Conservation (phyloP, 2,888 invertebrate genomes). For the Campopleginae sp. region DNA sequence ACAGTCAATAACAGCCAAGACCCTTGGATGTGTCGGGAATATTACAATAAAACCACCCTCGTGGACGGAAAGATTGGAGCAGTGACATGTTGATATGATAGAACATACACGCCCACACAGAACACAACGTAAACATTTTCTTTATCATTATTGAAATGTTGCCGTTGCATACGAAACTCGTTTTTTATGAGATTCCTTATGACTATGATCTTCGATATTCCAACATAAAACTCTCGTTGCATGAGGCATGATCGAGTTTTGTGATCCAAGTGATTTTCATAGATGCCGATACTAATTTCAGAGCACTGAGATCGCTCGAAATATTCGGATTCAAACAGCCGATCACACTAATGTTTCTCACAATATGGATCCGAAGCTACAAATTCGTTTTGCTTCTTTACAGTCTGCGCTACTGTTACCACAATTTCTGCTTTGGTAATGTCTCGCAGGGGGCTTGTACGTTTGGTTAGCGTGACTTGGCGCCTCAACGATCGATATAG, state of each 20-base stretch:
- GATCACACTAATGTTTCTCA: constrained; percentile 36
- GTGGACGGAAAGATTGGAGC: constrained; percentile 26
- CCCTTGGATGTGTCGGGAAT: background rate
- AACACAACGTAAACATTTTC: constrained; percentile 5
- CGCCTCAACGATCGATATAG: constrained; percentile 68
- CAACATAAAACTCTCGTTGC: background rate
- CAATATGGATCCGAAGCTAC: constrained; percentile 46
- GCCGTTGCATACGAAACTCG: background rate
- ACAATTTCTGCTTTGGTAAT: constrained; percentile 56
- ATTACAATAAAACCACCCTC: constrained; percentile 16
- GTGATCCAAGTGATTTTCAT: constrained; percentile 5
- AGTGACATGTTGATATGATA: constrained; percentile 20
- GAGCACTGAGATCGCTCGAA: background rate
- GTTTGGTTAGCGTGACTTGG: constrained; percentile 80
- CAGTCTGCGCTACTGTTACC: constrained; percentile 50
- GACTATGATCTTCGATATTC: constrained; percentile 1
- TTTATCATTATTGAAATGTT: background rate
- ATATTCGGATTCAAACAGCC: background rate
- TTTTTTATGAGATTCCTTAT: background rate
- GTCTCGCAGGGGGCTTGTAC: constrained; percentile 64
- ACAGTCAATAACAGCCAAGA: constrained; percentile 8
- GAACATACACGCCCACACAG: constrained; percentile 11
- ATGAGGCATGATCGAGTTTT: background rate
- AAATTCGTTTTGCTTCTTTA: constrained; percentile 58
- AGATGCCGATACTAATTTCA: background rate